Percentiles rank a stretch among this genome's conserved stretches.
Evolutionary conservation across 2,888 invertebrate genomes (phyloP).

Genomic region (Cybosia mesomella): DNA sequence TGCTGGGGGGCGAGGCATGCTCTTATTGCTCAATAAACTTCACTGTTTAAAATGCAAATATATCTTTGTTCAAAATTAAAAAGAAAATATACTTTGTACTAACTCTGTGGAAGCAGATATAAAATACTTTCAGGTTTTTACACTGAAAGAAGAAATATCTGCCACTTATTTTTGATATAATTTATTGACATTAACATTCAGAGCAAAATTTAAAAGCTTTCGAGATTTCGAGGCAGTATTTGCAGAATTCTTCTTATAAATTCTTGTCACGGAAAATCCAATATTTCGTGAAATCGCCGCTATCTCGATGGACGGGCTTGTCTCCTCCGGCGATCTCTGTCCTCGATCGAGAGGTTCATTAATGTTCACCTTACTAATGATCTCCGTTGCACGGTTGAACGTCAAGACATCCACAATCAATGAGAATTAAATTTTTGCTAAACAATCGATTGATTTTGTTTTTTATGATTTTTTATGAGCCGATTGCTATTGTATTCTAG

Average conservation of each 20-base stretch:
- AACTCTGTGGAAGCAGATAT: not conserved
- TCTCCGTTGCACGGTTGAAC: slow-evolving; percentile 54
- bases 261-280: slow-evolving; percentile 55
- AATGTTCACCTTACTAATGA: slow-evolving; percentile 81
- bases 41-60: slow-evolving; percentile 50
- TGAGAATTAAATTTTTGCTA: slow-evolving; percentile 49
- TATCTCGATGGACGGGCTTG: slow-evolving; percentile 59
- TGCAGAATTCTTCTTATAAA: slow-evolving; percentile 48
- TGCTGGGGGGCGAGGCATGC: slow-evolving; percentile 45
- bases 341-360: slow-evolving; percentile 77
- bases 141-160: slow-evolving; percentile 1
- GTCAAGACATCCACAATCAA: slow-evolving; percentile 53
- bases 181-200: slow-evolving; percentile 27
- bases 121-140: not conserved
- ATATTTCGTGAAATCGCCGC: slow-evolving; percentile 58
- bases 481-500: not conserved
- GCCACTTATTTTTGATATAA: slow-evolving; percentile 7
- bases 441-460: slow-evolving; percentile 48
- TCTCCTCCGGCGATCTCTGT: slow-evolving; percentile 65
- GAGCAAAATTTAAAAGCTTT: slow-evolving; percentile 29
- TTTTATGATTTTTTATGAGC: not conserved
- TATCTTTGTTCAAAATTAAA: slow-evolving; percentile 12
- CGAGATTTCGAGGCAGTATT: slow-evolving; percentile 31
- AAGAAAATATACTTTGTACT: not conserved
- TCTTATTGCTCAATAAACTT: slow-evolving; percentile 67